phyloP scores from a whole-genome alignment of 2,113 vertebrate genomes.

The Nibea albiflora region DNA sequence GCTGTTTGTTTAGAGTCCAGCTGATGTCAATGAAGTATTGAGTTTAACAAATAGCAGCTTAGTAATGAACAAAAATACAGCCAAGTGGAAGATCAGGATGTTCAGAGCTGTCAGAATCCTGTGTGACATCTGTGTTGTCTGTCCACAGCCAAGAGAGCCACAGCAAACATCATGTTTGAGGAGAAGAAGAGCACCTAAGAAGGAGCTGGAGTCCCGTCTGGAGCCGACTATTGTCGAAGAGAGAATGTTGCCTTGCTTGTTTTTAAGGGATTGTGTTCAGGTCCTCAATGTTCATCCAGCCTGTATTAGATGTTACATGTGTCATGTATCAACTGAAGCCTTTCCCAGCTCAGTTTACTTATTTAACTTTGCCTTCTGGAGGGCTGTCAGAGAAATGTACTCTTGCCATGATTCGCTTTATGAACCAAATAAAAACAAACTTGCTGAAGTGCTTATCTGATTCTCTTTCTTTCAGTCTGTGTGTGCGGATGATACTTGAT shows the following conservation, averaged over 20 bases:
- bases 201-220: constrained; percentile 60
- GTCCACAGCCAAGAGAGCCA: constrained; percentile 91
- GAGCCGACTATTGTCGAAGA: constrained; percentile 70
- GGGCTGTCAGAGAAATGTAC: constrained; percentile 12
- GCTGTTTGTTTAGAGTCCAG: too few relatives aligned
- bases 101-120: too few relatives aligned
- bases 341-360: constrained; percentile 10
- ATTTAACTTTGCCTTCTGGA: constrained; percentile 52
- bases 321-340: constrained; percentile 34
- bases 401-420: constrained; percentile 37
- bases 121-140: not conserved
- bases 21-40: too few relatives aligned
- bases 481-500: not conserved
- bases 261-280: constrained; percentile 41
- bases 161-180: constrained; percentile 94
- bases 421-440: constrained; percentile 65
- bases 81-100: too few relatives aligned
- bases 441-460: not conserved
- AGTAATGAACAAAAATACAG: too few relatives aligned
- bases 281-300: constrained; percentile 8
- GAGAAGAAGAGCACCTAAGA: constrained; percentile 93
- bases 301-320: constrained; percentile 35
- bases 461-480: not conserved
- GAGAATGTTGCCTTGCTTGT: constrained; percentile 80
- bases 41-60: too few relatives aligned